Base-by-base conservation (phyloP, 2,797 vertebrate genomes). In the Aulostomus chinensis region DNA sequence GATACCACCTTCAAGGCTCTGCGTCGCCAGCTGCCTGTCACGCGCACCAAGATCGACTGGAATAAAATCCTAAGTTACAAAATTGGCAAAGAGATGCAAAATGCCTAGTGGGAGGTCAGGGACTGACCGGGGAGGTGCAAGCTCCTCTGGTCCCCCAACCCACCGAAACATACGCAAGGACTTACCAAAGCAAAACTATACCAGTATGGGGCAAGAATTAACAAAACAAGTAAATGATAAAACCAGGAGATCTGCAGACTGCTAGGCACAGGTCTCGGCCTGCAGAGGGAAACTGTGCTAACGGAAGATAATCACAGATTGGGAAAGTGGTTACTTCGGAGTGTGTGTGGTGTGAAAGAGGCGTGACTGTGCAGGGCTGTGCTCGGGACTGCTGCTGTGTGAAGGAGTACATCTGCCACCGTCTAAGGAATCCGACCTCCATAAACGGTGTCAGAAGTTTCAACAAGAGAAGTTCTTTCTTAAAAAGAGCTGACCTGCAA, bases 41-140 rank as follows among this genome's bases (percentile, higher is more conserved):
- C 96, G 24, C 96, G 97, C 85, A 99, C 96, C 58, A 99, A 99
- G 92, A 96, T 99, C 49, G 97, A 99, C 89, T 99, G 97, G 97
- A 98, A 96, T 89, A 99, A 99, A 93, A 99, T 99, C 78, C 93
- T 99, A 73, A 99, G 96, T 92, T 99, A 99, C 91, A 99, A 98
- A 92, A 99, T 99, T 76, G 97, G 96, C 75, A 99, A 99, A 84
- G 97, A 99, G 88, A 98, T 99, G 96, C 96, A 99, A 88, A 97
- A 95, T 68, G 95, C 93, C 84, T 97, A 94, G 89, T 82, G 68
- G 53, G 59, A 49, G 62, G 63, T 52, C 36, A 41, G 58, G 45
- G 81, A 90, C 56, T 49, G 29, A 61, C 63, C 73, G 48, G 47
- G 58, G 66, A 51, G 58, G 59, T 4, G 3, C 34, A 49, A 9